phyloP scores from a whole-genome alignment of 2,113 vertebrate species.

The Phainopepla nitens region DNA sequence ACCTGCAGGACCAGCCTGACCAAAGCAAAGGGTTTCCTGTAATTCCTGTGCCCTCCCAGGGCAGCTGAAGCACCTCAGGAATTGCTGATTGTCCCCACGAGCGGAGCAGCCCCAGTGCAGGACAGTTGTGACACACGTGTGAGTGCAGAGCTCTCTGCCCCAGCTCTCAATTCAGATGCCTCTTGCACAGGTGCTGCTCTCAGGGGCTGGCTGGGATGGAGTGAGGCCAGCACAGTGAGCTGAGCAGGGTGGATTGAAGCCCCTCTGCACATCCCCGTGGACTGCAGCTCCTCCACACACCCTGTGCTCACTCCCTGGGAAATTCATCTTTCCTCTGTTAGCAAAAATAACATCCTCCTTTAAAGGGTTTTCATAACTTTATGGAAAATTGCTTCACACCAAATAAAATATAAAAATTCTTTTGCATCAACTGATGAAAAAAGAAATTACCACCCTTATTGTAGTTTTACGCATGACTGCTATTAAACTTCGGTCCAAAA shows the following conservation, averaged over 20 bases:
- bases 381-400: neutral
- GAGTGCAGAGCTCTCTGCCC: neutral
- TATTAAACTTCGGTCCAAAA: neutral
- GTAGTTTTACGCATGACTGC: neutral
- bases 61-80: neutral
- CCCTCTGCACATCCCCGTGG: neutral
- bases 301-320: neutral
- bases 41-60: neutral
- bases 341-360: neutral
- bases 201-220: neutral
- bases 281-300: neutral
- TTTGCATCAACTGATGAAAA: neutral
- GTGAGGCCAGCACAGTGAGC: neutral
- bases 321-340: neutral
- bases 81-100: neutral
- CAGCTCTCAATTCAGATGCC: neutral
- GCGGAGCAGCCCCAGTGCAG: rapidly evolving
- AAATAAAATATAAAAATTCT: neutral
- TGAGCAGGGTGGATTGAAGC: neutral
- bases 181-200: neutral
- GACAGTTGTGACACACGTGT: neutral
- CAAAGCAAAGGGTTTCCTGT: neutral
- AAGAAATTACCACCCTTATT: neutral
- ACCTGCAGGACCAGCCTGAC: rapidly evolving
- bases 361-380: neutral